These are phyloP conservation scores for Mylabris sibirica DNA, from an alignment of 2,888 invertebrate genomes.

Conservation along the genomic window DNA sequence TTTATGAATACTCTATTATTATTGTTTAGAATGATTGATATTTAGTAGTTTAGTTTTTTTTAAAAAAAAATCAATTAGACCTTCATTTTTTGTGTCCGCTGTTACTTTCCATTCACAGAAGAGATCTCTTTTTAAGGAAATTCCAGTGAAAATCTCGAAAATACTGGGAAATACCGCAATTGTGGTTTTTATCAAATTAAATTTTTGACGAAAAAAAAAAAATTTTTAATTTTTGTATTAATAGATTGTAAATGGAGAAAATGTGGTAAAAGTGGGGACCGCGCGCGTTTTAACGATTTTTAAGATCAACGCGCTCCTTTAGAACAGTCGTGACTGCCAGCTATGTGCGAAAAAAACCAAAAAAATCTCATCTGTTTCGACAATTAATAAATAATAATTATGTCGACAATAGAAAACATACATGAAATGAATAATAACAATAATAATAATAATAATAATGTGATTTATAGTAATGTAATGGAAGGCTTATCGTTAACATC, in stretches of 20 bases:
- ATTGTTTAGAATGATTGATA: neutral
- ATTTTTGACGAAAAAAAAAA: neutral
- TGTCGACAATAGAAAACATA: slow-evolving; percentile 30
- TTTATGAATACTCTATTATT: neutral
- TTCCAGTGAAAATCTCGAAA: neutral
- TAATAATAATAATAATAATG: slow-evolving; percentile 36
- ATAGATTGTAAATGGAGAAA: slow-evolving; percentile 1
- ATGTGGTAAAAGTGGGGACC: slow-evolving; percentile 30
- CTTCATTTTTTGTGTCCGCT: neutral
- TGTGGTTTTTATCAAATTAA: neutral
- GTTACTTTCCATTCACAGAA: neutral
- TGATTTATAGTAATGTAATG: neutral
- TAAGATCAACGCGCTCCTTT: slow-evolving; percentile 20
- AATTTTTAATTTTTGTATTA: neutral
- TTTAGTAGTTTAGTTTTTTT: neutral
- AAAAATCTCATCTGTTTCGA: neutral
- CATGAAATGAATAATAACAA: slow-evolving; percentile 40
- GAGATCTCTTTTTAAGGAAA: neutral
- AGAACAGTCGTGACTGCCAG: slow-evolving; percentile 22
- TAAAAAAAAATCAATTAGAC: neutral
- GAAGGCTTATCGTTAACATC: slow-evolving; percentile 40
- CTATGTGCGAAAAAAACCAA: slow-evolving; percentile 20
- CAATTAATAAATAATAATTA: slow-evolving; percentile 11
- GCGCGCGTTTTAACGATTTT: slow-evolving; percentile 12
- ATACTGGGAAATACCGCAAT: neutral